Conservation (phyloP, 2,113 vertebrate species). For the Gambusia holbrooki region DNA sequence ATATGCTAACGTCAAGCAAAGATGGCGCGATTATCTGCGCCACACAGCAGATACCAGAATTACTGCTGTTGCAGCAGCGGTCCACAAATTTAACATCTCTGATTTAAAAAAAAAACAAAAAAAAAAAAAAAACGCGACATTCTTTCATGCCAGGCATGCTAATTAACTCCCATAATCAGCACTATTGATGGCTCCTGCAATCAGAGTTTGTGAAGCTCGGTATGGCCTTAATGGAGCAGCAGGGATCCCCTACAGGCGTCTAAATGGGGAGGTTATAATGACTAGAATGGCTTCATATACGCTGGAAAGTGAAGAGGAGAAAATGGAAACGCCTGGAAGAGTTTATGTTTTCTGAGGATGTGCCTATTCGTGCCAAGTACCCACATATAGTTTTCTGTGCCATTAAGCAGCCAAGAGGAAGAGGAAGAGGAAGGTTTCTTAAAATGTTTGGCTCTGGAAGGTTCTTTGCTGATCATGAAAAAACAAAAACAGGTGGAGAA, state of each 20-base stretch:
- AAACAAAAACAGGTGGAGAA: constrained; percentile 2
- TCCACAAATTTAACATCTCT: constrained; percentile 38
- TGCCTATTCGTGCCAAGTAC: constrained; percentile 21
- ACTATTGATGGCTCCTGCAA: constrained; percentile 61
- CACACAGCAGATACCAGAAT: constrained; percentile 36
- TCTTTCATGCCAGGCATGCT: constrained; percentile 35
- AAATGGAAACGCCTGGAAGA: constrained; percentile 52
- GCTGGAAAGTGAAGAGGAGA: constrained; percentile 55
- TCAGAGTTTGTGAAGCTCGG: constrained; percentile 52
- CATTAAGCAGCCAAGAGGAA: constrained; percentile 29
- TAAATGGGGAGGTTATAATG: constrained; percentile 53
- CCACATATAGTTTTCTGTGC: constrained; percentile 8
- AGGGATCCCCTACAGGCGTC: constrained; percentile 49
- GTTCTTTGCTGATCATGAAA: background rate
- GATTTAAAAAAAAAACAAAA: constrained; percentile 40
- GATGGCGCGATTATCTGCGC: constrained; percentile 13
- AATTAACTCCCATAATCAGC: constrained; percentile 71
- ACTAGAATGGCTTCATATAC: constrained; percentile 45
- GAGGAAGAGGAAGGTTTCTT: background rate
- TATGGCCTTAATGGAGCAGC: constrained; percentile 58
- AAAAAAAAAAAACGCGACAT: constrained; percentile 51
- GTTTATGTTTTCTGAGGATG: constrained; percentile 51
- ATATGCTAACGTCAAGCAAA: constrained; percentile 25
- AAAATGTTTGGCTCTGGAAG: background rate
- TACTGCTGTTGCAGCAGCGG: constrained; percentile 41